Evolutionary conservation across 2,113 vertebrate species (phyloP).

Genomic region (Orthonyx spaldingii): DNA sequence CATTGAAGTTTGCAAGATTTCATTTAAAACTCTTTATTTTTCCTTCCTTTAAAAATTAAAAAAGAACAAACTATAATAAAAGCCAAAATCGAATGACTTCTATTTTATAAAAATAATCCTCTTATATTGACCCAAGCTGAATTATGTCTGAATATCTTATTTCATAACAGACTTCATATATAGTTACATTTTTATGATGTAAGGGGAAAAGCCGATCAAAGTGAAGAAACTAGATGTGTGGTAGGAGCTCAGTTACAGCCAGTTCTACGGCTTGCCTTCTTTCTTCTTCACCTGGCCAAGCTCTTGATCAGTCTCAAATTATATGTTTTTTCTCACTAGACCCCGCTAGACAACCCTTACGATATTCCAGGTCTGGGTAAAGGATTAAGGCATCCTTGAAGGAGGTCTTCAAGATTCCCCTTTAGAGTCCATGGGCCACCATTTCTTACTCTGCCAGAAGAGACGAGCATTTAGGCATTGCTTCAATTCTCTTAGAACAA

Average conservation of each 20-base stretch:
- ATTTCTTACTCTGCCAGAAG: neutral
- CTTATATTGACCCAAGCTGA: neutral
- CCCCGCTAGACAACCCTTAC: accelerated
- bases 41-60: neutral
- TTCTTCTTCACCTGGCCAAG: neutral
- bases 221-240: neutral
- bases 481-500: neutral
- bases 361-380: neutral
- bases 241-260: neutral
- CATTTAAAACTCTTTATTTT: neutral
- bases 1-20: neutral
- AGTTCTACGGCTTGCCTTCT: neutral
- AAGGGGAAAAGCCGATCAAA: neutral
- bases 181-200: neutral
- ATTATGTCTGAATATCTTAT: neutral
- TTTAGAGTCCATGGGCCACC: neutral
- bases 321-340: neutral
- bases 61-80: neutral
- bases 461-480: neutral
- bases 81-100: neutral
- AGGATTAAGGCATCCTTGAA: neutral
- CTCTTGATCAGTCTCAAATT: neutral
- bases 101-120: neutral
- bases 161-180: neutral
- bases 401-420: neutral